Evolutionary conservation across 2,888 invertebrate genomes (phyloP).

Genomic region (Lasioglossum malachurum): DNA sequence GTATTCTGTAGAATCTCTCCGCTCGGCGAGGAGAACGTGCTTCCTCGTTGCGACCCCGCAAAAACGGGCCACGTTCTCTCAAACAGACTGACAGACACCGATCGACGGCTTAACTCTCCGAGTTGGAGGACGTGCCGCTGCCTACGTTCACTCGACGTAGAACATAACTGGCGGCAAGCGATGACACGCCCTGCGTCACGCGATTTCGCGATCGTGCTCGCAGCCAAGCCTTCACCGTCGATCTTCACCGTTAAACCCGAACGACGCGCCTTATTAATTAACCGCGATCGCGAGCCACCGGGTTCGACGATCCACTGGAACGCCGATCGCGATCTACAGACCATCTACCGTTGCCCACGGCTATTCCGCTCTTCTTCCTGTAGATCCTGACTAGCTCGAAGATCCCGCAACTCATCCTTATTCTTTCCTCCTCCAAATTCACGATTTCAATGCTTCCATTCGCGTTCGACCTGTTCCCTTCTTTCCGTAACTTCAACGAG

Average conservation of each 20-base stretch:
- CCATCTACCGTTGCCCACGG: background rate
- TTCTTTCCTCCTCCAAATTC: background rate
- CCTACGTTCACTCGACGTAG: constrained; percentile 8
- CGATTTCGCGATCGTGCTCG: constrained; percentile 6
- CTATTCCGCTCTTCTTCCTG: background rate
- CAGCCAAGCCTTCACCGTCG: background rate
- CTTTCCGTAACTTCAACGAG: too few species aligned
- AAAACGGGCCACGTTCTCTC: constrained; percentile 46
- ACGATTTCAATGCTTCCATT: too few species aligned
- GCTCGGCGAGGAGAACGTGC: constrained; percentile 34
- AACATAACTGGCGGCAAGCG: background rate
- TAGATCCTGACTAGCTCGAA: background rate
- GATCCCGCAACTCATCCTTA: background rate
- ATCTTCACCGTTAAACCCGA: background rate
- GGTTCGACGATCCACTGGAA: background rate
- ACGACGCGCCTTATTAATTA: constrained; percentile 2
- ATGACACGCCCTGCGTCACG: constrained; percentile 16
- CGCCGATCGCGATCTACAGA: background rate
- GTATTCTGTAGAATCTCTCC: background rate
- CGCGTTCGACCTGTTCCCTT: too few species aligned
- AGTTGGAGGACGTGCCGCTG: constrained; percentile 4
- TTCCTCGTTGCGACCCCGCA: constrained; percentile 50
- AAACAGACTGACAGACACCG: constrained; percentile 47
- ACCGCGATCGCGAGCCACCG: background rate
- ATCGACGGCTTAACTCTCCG: constrained; percentile 40